Percentiles rank a stretch among this genome's conserved stretches.
These are phyloP conservation scores for Triops longicaudatus DNA, from an alignment of 1,140 invertebrate genomes.

Conservation along the genomic window DNA sequence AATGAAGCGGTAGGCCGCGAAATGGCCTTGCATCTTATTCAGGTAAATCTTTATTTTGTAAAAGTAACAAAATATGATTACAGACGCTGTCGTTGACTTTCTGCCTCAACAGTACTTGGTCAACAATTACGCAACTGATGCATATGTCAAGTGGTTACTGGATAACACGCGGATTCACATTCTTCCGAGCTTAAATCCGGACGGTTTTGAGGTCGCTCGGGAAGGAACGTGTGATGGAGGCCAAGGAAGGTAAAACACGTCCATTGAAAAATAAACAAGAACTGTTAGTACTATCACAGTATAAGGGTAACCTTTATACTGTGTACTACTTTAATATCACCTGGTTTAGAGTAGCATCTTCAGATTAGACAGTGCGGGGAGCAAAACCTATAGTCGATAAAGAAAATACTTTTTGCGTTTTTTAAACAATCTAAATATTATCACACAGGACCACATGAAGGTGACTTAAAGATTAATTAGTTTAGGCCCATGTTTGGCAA, in stretches of 20 bases:
- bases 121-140: constrained; percentile 40
- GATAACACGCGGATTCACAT: constrained; percentile 47
- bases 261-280: neutral
- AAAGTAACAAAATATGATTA: neutral
- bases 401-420: no score
- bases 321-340: no score
- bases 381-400: no score
- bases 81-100: no score
- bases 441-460: no score
- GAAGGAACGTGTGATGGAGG: constrained; percentile 42
- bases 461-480: no score
- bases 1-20: constrained; percentile 50
- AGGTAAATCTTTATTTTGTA: constrained; percentile 35
- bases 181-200: constrained; percentile 47
- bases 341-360: no score
- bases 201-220: constrained; percentile 42
- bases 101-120: constrained; percentile 38
- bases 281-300: no score
- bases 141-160: constrained; percentile 41
- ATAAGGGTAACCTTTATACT: no score
- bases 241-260: constrained; percentile 37
- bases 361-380: no score
- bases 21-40: constrained; percentile 47
- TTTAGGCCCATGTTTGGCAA: no score
- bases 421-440: no score